phyloP scores from a whole-genome alignment of 2,797 vertebrate species.

The Brotogeris chrysoptera region DNA sequence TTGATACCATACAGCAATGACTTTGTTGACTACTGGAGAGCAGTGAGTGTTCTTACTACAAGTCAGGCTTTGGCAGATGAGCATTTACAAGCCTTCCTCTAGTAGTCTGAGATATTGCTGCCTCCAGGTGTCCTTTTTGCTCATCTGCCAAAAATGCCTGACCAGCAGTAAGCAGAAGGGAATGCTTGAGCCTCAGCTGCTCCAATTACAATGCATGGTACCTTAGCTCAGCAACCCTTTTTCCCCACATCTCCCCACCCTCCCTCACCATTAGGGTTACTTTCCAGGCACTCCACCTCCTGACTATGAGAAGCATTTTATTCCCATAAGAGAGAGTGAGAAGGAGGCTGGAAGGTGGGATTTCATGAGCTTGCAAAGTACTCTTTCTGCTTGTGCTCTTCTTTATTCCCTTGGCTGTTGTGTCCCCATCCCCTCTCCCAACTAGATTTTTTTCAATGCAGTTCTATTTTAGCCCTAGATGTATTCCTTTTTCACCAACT shows the following conservation, averaged over 20 bases:
- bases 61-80: constrained; percentile 31
- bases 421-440: background rate
- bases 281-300: background rate
- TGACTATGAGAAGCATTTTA: background rate
- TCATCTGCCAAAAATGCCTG: constrained; percentile 39
- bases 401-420: background rate
- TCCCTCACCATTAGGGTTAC: background rate
- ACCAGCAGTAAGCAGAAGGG: constrained; percentile 18
- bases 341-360: background rate
- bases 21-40: constrained; percentile 29
- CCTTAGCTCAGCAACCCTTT: background rate
- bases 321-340: background rate
- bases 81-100: constrained; percentile 8
- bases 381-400: background rate
- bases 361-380: background rate
- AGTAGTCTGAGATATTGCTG: constrained; percentile 36
- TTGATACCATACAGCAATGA: constrained; percentile 17
- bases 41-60: constrained; percentile 3
- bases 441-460: background rate
- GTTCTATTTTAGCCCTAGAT: background rate
- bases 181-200: constrained; percentile 16
- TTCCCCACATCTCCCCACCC: background rate
- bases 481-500: background rate
- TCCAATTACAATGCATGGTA: background rate
- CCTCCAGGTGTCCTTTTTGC: constrained; percentile 62